Conservation (phyloP, 2,797 vertebrate genomes). For the Eulemur mongoz region DNA sequence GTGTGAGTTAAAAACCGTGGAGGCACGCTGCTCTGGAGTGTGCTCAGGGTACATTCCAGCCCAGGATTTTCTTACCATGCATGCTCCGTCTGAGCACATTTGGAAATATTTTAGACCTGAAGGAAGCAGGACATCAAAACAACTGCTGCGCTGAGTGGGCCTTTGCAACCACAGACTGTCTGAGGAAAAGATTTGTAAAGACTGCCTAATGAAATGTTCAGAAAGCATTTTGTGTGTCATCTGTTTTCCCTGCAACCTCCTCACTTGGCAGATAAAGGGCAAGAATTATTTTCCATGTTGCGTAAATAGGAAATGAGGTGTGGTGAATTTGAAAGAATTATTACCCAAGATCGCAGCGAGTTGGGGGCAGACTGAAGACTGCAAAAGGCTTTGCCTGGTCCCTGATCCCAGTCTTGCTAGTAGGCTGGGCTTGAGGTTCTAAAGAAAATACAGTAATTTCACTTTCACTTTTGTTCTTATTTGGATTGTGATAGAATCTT, state of each 20-base stretch:
- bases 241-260: neutral
- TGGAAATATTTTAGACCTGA: slow-evolving; percentile 41
- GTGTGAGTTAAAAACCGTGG: neutral
- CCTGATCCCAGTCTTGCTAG: neutral
- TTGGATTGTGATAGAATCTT: neutral
- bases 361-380: neutral
- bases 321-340: neutral
- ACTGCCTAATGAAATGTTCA: neutral
- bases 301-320: slow-evolving; percentile 38
- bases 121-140: neutral
- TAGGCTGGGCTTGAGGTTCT: neutral
- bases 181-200: neutral
- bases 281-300: neutral
- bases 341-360: neutral
- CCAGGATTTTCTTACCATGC: neutral
- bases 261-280: neutral
- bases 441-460: neutral
- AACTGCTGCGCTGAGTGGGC: neutral
- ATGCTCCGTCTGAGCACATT: neutral
- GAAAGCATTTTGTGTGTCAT: neutral
- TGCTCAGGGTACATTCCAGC: neutral
- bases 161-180: neutral
- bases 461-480: slow-evolving; percentile 52
- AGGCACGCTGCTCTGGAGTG: neutral
- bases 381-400: neutral